phyloP scores from a whole-genome alignment of 2,888 invertebrate species.

The Machimus rusticus region DNA sequence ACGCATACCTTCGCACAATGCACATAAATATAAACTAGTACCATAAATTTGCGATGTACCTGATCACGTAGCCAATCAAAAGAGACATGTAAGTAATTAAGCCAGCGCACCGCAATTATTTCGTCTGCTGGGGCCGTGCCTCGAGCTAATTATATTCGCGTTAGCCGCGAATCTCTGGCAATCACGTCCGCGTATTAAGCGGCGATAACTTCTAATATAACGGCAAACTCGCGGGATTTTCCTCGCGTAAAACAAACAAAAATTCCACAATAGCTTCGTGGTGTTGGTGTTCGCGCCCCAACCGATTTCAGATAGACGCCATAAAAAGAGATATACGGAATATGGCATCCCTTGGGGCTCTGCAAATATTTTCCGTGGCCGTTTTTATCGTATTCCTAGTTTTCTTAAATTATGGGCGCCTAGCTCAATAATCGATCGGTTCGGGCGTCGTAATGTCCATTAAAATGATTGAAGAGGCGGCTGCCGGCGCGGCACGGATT shows the following conservation, averaged over 20 bases:
- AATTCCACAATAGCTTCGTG: not conserved
- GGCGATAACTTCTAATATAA: not conserved
- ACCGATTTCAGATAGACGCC: not conserved
- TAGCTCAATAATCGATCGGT: conserved; percentile 10
- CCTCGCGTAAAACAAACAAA: not conserved
- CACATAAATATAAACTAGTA: not conserved
- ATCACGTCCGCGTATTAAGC: not conserved
- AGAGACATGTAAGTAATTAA: conserved; percentile 69
- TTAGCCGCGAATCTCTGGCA: not conserved
- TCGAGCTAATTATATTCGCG: not conserved
- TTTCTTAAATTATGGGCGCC: conserved; percentile 26
- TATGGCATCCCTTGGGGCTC: not conserved
- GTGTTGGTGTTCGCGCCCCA: not conserved
- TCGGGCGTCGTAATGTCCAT: conserved; percentile 5
- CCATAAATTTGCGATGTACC: conserved; percentile 80
- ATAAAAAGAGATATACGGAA: not conserved
- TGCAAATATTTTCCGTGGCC: not conserved
- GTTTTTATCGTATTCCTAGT: not conserved
- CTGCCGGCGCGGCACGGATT: not conserved
- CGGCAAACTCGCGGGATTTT: not conserved
- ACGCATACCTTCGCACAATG: not conserved
- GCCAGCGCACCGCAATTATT: not conserved
- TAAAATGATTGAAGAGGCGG: conserved; percentile 37
- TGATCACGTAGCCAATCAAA: conserved; percentile 92
- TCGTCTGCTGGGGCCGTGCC: not conserved